Percentiles rank a stretch among this genome's conserved stretches.
These are phyloP conservation scores for Cephus cinctus DNA, from an alignment of 1,140 invertebrate genomes.

Conservation along the genomic window DNA sequence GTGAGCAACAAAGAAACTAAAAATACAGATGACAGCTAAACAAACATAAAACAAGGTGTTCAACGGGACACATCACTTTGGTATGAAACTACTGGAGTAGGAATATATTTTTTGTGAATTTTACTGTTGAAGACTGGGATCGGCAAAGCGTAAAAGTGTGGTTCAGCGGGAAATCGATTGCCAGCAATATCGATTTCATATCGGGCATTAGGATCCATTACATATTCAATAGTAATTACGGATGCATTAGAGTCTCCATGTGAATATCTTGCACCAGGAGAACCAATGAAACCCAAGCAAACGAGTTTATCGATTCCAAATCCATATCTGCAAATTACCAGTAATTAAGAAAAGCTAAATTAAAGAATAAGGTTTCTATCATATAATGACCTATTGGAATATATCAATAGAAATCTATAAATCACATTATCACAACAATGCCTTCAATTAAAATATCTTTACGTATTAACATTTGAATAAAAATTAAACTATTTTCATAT, in stretches of 20 bases:
- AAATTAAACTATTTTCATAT: too few relatives aligned
- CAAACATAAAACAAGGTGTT: slow-evolving; percentile 6
- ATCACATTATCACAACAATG: slow-evolving; percentile 5
- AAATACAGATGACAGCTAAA: background rate
- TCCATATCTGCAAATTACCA: slow-evolving; percentile 64
- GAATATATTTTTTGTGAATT: slow-evolving; percentile 40
- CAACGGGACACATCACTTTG: slow-evolving; percentile 32
- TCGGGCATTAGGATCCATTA: slow-evolving; percentile 59
- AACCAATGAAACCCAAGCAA: slow-evolving; percentile 66
- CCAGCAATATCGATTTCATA: slow-evolving; percentile 73
- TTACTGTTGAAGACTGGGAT: slow-evolving; percentile 32
- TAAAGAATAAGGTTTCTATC: too few relatives aligned
- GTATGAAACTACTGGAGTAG: slow-evolving; percentile 35
- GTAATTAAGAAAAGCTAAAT: slow-evolving; percentile 14
- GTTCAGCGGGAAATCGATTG: slow-evolving; percentile 60
- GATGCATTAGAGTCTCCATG: slow-evolving; percentile 16
- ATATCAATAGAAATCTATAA: slow-evolving; percentile 1
- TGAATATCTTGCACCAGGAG: slow-evolving; percentile 35
- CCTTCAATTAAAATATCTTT: background rate
- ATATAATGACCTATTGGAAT: too few relatives aligned
- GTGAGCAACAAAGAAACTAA: too few relatives aligned
- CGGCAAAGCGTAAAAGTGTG: slow-evolving; percentile 61
- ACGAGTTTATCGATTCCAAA: slow-evolving; percentile 65
- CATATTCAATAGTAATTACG: slow-evolving; percentile 63
- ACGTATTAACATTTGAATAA: background rate